Evolutionary conservation across 1,140 invertebrate genomes (phyloP).

Genomic region (Chironomus tepperi): DNA sequence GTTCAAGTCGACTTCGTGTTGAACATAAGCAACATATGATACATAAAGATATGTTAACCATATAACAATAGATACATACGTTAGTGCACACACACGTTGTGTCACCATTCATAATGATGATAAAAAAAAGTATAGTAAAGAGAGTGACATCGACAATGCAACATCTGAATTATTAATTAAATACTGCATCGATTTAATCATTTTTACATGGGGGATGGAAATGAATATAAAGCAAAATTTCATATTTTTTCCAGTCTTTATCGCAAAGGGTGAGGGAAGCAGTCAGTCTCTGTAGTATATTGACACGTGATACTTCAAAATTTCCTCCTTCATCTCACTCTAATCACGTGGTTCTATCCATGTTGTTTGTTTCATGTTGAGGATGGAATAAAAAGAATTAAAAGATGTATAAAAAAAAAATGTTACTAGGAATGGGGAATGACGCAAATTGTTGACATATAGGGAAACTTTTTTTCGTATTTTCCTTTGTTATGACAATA

Average conservation of each 20-base stretch:
- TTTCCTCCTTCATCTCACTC: not conserved
- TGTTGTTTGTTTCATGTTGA: not conserved
- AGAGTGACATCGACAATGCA: not conserved
- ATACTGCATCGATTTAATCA: not conserved
- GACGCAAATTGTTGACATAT: not conserved
- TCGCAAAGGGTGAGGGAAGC: no score
- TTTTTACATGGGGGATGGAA: not conserved
- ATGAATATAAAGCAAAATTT: no score
- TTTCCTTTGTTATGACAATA: no score
- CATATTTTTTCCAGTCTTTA: no score
- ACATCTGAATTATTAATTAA: constrained; percentile 15
- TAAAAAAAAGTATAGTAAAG: not conserved
- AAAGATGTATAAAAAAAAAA: no score
- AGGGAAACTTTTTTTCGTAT: no score
- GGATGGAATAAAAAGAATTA: no score
- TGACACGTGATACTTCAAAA: not conserved
- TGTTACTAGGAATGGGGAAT: not conserved
- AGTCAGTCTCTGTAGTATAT: not conserved
- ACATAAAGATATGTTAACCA: not conserved
- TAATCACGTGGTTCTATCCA: not conserved
- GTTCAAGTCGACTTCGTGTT: not conserved
- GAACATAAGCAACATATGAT: constrained; percentile 7
- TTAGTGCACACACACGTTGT: not conserved
- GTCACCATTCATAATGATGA: not conserved
- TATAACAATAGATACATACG: not conserved